Evolutionary conservation across 2,113 vertebrate genomes (phyloP).

Genomic region (Theropithecus gelada): DNA sequence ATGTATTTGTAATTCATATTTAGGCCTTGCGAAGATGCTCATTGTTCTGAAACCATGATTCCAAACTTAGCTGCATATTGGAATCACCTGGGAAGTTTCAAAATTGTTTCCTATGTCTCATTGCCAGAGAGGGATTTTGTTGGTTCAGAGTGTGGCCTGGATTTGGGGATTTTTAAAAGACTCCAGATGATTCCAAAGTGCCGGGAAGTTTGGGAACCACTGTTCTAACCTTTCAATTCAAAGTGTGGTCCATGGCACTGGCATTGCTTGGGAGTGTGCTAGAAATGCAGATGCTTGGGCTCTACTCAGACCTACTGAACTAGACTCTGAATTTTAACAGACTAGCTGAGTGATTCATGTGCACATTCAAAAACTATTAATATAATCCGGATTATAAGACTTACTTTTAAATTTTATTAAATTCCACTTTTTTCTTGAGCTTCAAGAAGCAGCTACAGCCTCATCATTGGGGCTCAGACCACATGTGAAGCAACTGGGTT

Average conservation of each 20-base stretch:
- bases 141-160: neutral
- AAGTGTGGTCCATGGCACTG: neutral
- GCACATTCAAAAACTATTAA: neutral
- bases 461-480: neutral
- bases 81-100: neutral
- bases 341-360: neutral
- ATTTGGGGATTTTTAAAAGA: neutral
- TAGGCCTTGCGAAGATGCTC: neutral
- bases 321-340: neutral
- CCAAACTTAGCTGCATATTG: neutral
- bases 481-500: neutral
- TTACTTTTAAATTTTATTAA: neutral
- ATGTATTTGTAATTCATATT: neutral
- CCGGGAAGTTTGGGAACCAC: neutral
- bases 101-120: neutral
- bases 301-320: neutral
- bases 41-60: neutral
- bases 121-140: slow-evolving; percentile 13
- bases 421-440: neutral
- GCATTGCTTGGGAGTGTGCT: neutral
- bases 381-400: neutral
- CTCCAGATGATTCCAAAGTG: neutral
- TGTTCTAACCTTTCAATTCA: neutral
- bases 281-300: neutral
- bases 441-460: neutral